Base-by-base conservation (phyloP, 2,113 vertebrate species). In the Lampris incognitus region DNA sequence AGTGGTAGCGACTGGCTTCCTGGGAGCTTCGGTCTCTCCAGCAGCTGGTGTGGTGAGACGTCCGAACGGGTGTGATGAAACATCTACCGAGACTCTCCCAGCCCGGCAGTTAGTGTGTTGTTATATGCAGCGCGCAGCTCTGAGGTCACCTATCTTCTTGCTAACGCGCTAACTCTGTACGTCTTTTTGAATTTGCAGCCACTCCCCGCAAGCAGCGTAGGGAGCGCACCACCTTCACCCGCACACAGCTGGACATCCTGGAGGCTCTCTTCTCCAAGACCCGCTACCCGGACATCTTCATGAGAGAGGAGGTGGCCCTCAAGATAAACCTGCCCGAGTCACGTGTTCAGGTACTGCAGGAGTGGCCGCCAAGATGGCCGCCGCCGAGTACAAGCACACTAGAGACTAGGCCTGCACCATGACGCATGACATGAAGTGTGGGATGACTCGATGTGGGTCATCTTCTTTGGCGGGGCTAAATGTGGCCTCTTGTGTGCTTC, bases 311-410 rank as follows among this genome's bases (percentile, higher is more conserved):
- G 83, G 95, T 96, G 79, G 95, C 95, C 1, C 94, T 96, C 72
- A 96, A 96, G 87, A 96, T 96, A 89, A 96, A 96, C 81, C 90
- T 96, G 70, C 95, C 95, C 0, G 95, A 96, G 91, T 96, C 95
- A 66, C 91, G 95, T 70, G 95, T 96, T 3, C 95, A 96, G 95
- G 95, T 96, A 87, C 36, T 6, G 56, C 4, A 67, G 62, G 57
- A 9, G 2, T 5, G 11, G 10, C 11, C 38, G 50, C 49, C 3
- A 36, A 54, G 51, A 69, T 66, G 59, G 62, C 70, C 73, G 66
- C 54, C 40, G 9, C 3, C 3, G 11, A 48, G 48, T 41, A 64
- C 46, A 38, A n/a, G 4, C 44, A 5, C 4, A 46, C 7, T 4
- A 5, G 44, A 46, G 1, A 46, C 44, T 46, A 46, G 44, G 7